phyloP scores from a whole-genome alignment of 2,797 vertebrate genomes.

The Phataginus tetradactyla region DNA sequence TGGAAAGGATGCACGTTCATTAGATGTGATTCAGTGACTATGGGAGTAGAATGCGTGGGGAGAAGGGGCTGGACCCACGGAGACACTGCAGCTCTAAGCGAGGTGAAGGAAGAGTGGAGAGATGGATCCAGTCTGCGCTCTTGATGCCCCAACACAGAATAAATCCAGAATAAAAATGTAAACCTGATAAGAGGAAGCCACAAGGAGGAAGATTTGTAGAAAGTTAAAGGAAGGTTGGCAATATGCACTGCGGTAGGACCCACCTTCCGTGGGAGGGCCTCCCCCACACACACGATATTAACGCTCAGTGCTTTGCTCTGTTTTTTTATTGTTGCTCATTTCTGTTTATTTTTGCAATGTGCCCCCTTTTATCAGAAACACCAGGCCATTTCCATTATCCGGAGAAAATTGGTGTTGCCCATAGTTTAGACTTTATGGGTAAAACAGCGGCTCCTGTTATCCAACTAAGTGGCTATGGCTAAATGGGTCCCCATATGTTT shows the following conservation, averaged over 20 bases:
- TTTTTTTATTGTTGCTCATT: rapidly evolving
- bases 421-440: neutral
- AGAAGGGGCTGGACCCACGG: rapidly evolving
- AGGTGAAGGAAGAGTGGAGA: neutral
- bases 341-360: neutral
- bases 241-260: rapidly evolving
- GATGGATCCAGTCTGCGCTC: rapidly evolving
- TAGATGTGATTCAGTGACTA: rapidly evolving
- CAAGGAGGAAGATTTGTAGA: neutral
- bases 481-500: rapidly evolving
- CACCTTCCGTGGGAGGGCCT: rapidly evolving
- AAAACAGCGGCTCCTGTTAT: neutral
- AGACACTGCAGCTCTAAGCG: rapidly evolving
- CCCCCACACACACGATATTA: rapidly evolving
- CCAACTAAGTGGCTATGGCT: neutral
- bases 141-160: neutral
- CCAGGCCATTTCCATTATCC: neutral
- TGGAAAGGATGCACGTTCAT: rapidly evolving
- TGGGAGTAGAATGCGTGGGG: rapidly evolving
- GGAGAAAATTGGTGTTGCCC: neutral
- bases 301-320: rapidly evolving
- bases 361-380: neutral
- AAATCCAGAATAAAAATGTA: neutral
- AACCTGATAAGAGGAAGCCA: neutral
- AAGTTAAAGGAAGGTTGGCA: neutral